phyloP scores from a whole-genome alignment of 2,797 vertebrate genomes.

The Podarcis lilfordi region DNA sequence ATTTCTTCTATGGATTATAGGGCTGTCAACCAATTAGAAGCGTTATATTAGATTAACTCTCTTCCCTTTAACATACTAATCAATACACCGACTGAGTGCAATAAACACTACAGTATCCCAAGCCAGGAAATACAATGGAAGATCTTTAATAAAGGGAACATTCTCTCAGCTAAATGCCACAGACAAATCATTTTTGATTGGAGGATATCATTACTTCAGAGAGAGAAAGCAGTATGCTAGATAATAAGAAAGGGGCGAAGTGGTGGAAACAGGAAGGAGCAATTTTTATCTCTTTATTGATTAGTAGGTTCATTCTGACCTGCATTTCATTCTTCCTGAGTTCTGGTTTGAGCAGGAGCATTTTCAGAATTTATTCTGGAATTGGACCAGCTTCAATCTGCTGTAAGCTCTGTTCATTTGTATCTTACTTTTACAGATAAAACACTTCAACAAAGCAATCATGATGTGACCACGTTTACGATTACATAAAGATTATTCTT shows the following conservation, averaged over 20 bases:
- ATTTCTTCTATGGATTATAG: slow-evolving; percentile 5
- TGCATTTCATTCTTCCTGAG: background rate
- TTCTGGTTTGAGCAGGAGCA: background rate
- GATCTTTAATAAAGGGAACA: background rate
- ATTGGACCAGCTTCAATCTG: background rate
- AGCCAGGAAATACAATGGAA: background rate
- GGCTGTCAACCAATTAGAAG: slow-evolving; percentile 5
- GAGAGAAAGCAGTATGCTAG: background rate
- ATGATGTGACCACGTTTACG: background rate
- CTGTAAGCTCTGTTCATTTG: background rate
- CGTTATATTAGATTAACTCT: background rate
- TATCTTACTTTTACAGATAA: background rate
- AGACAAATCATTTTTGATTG: slow-evolving; percentile 6
- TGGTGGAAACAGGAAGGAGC: background rate
- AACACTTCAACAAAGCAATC: background rate
- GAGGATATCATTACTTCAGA: background rate
- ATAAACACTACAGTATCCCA: background rate
- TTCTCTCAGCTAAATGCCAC: background rate
- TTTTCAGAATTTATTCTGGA: background rate
- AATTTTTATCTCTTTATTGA: background rate
- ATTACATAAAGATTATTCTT: background rate
- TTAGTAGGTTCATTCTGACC: background rate
- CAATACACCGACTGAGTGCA: background rate
- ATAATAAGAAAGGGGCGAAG: background rate
- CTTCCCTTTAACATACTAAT: slow-evolving; percentile 1